A percentile compares a stretch with the other conserved stretches of the same genome.
Conservation (phyloP, 2,113 vertebrate genomes). For the Mormoops blainvillei region DNA sequence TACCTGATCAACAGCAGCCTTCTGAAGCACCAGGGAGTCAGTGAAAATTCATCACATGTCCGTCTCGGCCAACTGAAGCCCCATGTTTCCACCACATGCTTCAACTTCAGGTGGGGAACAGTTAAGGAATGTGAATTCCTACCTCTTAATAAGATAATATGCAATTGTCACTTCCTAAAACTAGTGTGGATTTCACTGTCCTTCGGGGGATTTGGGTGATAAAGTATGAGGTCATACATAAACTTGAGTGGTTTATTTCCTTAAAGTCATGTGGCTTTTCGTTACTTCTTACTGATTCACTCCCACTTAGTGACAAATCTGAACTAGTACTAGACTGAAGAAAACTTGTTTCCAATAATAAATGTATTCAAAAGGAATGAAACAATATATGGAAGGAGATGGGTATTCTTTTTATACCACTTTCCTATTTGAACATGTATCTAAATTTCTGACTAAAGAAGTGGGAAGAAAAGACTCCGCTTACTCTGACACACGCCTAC, state of each 20-base stretch:
- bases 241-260: not conserved
- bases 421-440: not conserved
- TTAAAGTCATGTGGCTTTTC: not conserved
- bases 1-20: not conserved
- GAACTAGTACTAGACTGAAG: not conserved
- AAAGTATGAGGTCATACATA: not conserved
- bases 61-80: not conserved
- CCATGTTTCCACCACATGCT: not conserved
- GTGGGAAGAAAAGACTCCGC: not conserved
- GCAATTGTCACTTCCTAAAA: not conserved
- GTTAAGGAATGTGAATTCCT: not conserved
- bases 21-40: not conserved
- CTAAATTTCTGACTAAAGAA: not conserved
- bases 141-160: not conserved
- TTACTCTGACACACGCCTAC: not conserved
- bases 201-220: not conserved
- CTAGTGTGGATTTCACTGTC: not conserved
- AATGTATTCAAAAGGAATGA: not conserved
- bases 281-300: not conserved
- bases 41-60: not conserved
- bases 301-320: not conserved
- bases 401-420: not conserved
- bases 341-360: not conserved
- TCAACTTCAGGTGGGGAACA: not conserved
- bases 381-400: not conserved